Evolutionary conservation across 2,797 vertebrate genomes (phyloP).

Genomic region (Scarus forsteni): DNA sequence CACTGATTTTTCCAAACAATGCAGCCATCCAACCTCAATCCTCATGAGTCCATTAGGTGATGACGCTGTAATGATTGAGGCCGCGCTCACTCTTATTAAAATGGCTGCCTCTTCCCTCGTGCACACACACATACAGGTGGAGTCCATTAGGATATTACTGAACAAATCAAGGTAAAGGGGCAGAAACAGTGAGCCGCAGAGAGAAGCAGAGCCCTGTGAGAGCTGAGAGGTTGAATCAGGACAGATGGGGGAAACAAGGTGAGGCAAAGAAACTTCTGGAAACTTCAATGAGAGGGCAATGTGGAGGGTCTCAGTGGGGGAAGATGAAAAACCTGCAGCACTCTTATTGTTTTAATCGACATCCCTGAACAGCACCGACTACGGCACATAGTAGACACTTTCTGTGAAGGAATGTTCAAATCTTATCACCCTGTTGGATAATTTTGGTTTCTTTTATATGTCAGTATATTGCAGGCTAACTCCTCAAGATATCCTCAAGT

Average conservation of each 20-base stretch:
- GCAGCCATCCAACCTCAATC: slow-evolving; percentile 53
- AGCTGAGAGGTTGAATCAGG: slow-evolving; percentile 23
- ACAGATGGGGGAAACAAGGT: slow-evolving; percentile 29
- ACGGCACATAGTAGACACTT: too few species aligned
- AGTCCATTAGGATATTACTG: slow-evolving; percentile 67
- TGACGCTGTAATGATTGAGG: slow-evolving; percentile 21
- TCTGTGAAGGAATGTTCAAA: too few species aligned
- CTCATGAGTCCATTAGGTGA: slow-evolving; percentile 56
- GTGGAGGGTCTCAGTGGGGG: too few species aligned
- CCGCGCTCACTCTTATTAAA: slow-evolving; percentile 22
- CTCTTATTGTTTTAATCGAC: too few species aligned
- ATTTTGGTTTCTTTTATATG: too few species aligned
- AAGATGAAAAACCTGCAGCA: too few species aligned
- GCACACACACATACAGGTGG: slow-evolving; percentile 9
- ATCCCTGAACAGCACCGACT: too few species aligned
- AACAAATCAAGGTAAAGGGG: slow-evolving; percentile 22
- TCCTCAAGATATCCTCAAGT: too few species aligned
- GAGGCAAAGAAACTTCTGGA: neutral
- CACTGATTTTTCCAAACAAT: slow-evolving; percentile 38
- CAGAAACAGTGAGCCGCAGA: neutral
- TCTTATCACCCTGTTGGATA: too few species aligned
- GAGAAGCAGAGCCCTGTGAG: neutral
- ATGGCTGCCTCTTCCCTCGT: slow-evolving; percentile 18
- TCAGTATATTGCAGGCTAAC: too few species aligned
- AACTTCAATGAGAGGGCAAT: neutral